Base-by-base conservation (phyloP, 2,888 invertebrate genomes). In the Phortica magna region DNA sequence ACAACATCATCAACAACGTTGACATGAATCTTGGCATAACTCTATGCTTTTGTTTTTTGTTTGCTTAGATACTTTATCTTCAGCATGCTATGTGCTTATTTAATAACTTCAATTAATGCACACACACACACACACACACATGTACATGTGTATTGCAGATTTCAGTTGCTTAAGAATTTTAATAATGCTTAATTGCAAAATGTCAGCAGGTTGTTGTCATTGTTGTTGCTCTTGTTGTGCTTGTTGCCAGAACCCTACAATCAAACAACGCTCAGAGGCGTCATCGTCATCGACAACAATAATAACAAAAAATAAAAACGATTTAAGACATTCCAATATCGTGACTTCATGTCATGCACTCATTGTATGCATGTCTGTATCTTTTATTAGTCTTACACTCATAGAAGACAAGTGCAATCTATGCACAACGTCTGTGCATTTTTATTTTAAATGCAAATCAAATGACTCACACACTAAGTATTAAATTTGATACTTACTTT, bases 301-400 rank as follows among this genome's bases (percentile, higher is more conserved):
- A 76, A 57, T 53, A 80, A 12, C n/a, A 22, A 31, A 70, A 77
- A 74, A 64, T 1, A 31, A 31, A 31, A 67, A 72, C 77, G 75
- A 53, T 48, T 39, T 72, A 80, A 82, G 76, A 85, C 81, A 87
- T 86, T 85, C 87, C 87, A 83, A 84, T 85, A 81, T 78, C 78
- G 82, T 86, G 85, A 86, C 79, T 86, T 85, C 87, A 87, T 83
- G 80, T 78, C 80, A 80, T 68, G 68, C 68, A 68, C 43, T 43
- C 39, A 41, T 68, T 19, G 19, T 61, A 22, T 17, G n/a, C 19
- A 43, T 43, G 39, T 31, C 12, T 39, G 65, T 39, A 65, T 65
- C 65, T 65, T 39, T 65, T 61, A 22, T 61, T 22, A 61, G 17
- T 4, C 43, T 19, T 19, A 68, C 68, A 68, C 68, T 19, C 39